Evolutionary conservation across 1,140 invertebrate species (phyloP).

Genomic region (Lordiphosa clarofinis): DNA sequence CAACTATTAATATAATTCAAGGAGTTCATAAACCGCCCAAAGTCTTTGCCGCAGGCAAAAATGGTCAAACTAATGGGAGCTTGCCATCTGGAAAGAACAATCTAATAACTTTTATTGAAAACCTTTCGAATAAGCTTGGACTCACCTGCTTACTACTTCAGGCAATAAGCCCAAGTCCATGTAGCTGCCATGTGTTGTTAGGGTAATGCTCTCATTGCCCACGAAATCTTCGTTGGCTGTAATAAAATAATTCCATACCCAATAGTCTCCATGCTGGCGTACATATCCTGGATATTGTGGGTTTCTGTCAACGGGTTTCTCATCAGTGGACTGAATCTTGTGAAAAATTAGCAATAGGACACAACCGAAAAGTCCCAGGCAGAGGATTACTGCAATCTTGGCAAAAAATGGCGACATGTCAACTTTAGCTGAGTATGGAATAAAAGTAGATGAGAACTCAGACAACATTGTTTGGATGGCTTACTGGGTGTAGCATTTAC

Average conservation of each 20-base stretch:
- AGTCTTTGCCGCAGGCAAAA: slow-evolving; percentile 86
- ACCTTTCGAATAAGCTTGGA: background rate
- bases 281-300: background rate
- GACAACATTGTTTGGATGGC: too few species aligned
- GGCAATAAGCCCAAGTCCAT: slow-evolving; percentile 21
- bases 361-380: background rate
- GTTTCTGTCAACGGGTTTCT: background rate
- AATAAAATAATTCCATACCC: slow-evolving; percentile 39
- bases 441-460: background rate
- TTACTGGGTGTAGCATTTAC: too few species aligned
- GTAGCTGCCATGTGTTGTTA: slow-evolving; percentile 32
- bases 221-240: background rate
- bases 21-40: slow-evolving; percentile 82
- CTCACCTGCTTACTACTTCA: slow-evolving; percentile 18
- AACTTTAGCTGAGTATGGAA: background rate
- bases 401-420: slow-evolving; percentile 22
- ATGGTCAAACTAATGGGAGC: slow-evolving; percentile 86
- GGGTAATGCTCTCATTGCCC: slow-evolving; percentile 29
- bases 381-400: slow-evolving; percentile 12
- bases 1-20: slow-evolving; percentile 85
- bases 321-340: background rate
- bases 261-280: slow-evolving; percentile 32
- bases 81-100: slow-evolving; percentile 80
- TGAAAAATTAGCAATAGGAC: slow-evolving; percentile 1
- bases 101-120: background rate